Conservation (phyloP, 2,113 vertebrate species). For the Struthio camelus region DNA sequence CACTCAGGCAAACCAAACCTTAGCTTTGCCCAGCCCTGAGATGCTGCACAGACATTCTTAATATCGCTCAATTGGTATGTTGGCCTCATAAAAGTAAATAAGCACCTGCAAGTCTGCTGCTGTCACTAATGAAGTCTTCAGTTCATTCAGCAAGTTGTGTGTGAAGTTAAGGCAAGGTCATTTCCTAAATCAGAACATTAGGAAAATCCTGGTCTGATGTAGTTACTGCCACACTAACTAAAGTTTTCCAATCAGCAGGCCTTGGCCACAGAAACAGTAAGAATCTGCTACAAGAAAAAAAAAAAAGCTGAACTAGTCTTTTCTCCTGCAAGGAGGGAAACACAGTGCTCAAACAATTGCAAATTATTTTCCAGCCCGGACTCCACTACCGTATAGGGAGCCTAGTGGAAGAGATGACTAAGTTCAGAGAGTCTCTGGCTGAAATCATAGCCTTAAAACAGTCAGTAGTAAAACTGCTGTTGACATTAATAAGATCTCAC, state of each 20-base stretch:
- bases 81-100: conserved; percentile 3
- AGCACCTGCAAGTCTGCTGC: background rate
- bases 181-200: conserved; percentile 3
- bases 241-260: background rate
- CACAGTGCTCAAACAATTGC: background rate
- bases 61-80: background rate
- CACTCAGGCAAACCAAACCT: background rate
- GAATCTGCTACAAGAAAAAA: background rate
- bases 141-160: background rate
- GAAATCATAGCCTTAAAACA: conserved; percentile 18
- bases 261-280: background rate
- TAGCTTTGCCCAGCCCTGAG: background rate
- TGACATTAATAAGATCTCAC: conserved; percentile 26
- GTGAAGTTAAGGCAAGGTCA: conserved; percentile 46
- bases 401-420: background rate
- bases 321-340: background rate
- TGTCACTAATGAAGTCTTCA: conserved; percentile 26
- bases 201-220: background rate
- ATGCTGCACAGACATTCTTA: background rate
- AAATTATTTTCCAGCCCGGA: background rate
- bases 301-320: background rate
- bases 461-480: background rate
- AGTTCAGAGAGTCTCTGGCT: background rate
- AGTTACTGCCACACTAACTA: background rate
- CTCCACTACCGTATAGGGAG: background rate